A percentile compares a stretch with the other conserved stretches of the same genome.
Conservation (phyloP, 2,113 vertebrate genomes). For the Ceyx melanurus region DNA sequence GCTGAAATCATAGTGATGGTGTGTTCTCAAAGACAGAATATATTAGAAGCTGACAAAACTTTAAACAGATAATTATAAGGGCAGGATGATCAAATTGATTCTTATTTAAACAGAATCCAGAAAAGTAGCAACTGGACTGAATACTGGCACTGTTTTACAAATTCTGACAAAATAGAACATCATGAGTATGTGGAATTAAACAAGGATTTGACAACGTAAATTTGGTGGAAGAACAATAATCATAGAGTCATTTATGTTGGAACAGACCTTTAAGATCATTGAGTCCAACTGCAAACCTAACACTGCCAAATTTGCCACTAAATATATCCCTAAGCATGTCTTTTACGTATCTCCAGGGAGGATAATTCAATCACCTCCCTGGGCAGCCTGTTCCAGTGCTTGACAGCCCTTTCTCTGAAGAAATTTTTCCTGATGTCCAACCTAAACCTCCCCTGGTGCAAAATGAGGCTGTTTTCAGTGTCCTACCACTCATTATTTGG, state of each 20-base stretch:
- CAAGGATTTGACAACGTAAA: background rate
- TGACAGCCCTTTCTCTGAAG: background rate
- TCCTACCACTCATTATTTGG: background rate
- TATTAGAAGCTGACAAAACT: background rate
- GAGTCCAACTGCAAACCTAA: background rate
- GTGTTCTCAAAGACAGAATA: background rate
- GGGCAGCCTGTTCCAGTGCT: background rate
- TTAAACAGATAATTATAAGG: background rate
- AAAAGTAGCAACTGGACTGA: background rate
- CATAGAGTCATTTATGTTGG: background rate
- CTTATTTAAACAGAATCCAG: background rate
- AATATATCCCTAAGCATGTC: too few relatives aligned
- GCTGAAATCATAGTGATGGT: background rate
- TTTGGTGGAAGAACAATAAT: background rate
- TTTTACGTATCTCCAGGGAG: too few relatives aligned
- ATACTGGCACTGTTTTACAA: background rate
- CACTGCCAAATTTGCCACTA: background rate
- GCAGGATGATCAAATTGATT: background rate
- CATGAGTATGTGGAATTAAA: background rate
- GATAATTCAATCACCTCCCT: background rate
- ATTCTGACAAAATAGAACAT: background rate
- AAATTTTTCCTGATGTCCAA: background rate
- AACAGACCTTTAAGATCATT: background rate
- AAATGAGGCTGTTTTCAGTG: background rate
- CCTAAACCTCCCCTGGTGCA: background rate